Evolutionary conservation across 2,888 invertebrate genomes (phyloP), one percentile per base, ranked within the genome.

Genomic region (Halictus ligatus): DNA sequence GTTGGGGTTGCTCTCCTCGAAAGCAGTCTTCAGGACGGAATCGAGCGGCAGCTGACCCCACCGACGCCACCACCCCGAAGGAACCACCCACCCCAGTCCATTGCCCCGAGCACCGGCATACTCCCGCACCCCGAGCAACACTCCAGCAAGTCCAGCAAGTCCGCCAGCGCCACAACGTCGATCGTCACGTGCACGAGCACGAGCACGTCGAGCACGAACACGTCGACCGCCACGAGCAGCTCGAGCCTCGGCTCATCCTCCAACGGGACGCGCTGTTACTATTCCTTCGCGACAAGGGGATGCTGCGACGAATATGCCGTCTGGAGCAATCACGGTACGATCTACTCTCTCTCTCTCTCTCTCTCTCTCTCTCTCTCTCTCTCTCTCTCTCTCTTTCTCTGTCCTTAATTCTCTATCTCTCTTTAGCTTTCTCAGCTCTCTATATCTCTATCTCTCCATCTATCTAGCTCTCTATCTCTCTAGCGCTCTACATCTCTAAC

Each of bases 1-100:
- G 75, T 83, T 79, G 84, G 76, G 82, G 54, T 81, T 85, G 87
- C 60, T 67, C 35, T 60, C n/a, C 83, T 87, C 87, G 91, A 25
- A 91, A 87, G 94, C 95, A 96, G 96, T 96, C 96, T 96, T 95
- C 96, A 96, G 96, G 95, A 95, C 94, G 96, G 96, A 93, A 96
- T 96, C 96, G 96, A 96, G 95, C 95, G 96, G 94, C 97, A 97
- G 95, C 96, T 97, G 95, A 96, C 96, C 95, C 96, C 96, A 92
- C 96, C 96, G 89, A 96, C 96, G 91, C 96, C 96, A 90, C 96
- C 96, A 91, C 96, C 96, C 92, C 95, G 96, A 92, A 96, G 96
- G 92, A 94, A 94, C 89, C 93, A 94, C 89, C 93, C 93, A 90
- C 92, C 91, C 81, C 83, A 92, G 81, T 84, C 92, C 87, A 86